Conservation (phyloP, 2,888 invertebrate genomes). For the Pycnomerus fuliginosus region DNA sequence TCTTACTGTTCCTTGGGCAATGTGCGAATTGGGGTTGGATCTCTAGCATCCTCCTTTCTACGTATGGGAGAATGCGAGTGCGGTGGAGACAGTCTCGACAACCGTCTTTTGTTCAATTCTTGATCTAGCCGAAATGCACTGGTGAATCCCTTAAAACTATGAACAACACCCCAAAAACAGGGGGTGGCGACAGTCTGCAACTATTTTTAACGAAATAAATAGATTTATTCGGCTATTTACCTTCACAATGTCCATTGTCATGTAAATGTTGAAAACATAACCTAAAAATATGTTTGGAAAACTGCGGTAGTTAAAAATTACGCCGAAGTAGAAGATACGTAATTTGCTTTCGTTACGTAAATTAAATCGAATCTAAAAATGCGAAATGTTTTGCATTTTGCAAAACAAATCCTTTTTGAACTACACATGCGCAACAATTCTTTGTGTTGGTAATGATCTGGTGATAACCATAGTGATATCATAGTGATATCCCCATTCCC, state of each 20-base stretch:
- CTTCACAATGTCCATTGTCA: conserved; percentile 12
- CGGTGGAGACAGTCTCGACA: conserved; percentile 55
- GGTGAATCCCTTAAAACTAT: conserved; percentile 76
- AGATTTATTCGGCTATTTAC: conserved; percentile 1
- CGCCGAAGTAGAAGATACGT: too few species aligned
- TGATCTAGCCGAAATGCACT: conserved; percentile 77
- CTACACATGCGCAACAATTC: too few species aligned
- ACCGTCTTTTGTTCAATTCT: conserved; percentile 67
- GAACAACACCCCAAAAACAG: conserved; percentile 70
- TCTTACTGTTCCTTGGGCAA: conserved; percentile 54
- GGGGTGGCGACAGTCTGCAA: conserved; percentile 44
- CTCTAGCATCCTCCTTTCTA: conserved; percentile 39
- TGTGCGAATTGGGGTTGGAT: conserved; percentile 48
- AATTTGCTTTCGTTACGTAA: too few species aligned
- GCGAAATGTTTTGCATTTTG: too few species aligned
- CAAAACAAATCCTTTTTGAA: too few species aligned
- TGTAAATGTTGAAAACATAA: too few species aligned
- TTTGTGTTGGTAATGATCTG: too few species aligned
- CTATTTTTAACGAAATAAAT: not conserved
- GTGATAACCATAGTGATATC: too few species aligned
- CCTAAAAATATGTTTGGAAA: too few species aligned
- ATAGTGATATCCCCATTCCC: too few species aligned
- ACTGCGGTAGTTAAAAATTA: too few species aligned
- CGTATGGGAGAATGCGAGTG: conserved; percentile 54
- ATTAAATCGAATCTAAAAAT: too few species aligned